Base-by-base conservation (phyloP, 2,113 vertebrate species). In the Chlamydotis undulata region DNA sequence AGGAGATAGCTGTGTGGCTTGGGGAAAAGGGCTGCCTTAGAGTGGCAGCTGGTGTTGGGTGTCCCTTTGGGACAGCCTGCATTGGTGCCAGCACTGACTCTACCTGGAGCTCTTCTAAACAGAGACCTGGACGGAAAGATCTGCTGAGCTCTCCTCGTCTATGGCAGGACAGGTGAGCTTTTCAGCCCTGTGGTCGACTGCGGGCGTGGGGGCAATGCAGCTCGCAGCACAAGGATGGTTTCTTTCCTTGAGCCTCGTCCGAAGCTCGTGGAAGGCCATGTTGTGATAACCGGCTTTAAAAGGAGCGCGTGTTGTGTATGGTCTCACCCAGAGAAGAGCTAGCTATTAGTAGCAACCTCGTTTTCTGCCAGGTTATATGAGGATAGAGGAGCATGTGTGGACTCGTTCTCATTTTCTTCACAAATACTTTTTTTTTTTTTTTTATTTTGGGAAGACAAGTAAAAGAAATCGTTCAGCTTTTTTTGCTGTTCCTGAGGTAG, bases 171-270 rank as follows among this genome's bases (percentile, higher is more conserved):
- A 9, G 1, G 4, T 5, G 35, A 29, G 47, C 26, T 50, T 45
- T 35, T 39, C 50, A 39, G 45, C 31, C 33, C 53, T 4, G 0
- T 15, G 6, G 22, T 25, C 35, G 10, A 1, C 33, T n/a, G 5
- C 17, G 7, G 35, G 18, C 1, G 0, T 4, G 4, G 21, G 47
- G 28, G 12, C n/a, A 63, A 9, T 3, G 6, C 10, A 35, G 50
- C 39, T 37, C 5, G 0, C 10, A 35, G 28, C 43, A 7, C 10
- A 5, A 50, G 19, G 56, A 4, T 49, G 31, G 33, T 17, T 65
- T 37, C 41, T 33, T 60, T 33, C 68, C 29, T 19, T 28, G 43
- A 65, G 41, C 57, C 65, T 53, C 37, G 39, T n/a, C n/a, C 6
- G 5, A 19, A 74, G 71, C 35, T 71, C 7, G 2, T 10, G 81